Conservation (phyloP, 2,888 invertebrate species). For the Cylindroiulus punctatus region DNA sequence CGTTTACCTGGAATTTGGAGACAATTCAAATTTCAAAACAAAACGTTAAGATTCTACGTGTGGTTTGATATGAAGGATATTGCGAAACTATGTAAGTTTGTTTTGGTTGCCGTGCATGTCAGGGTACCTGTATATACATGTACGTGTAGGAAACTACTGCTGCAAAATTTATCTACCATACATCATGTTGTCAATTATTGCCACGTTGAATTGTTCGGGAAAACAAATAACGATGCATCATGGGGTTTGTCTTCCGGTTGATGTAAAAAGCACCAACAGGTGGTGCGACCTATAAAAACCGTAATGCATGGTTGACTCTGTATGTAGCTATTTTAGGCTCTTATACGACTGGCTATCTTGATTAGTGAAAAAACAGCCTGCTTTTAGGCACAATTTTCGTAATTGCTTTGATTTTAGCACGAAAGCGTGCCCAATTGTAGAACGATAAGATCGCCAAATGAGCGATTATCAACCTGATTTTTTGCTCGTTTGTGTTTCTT, state of each 20-base stretch:
- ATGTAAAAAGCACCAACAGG: background rate
- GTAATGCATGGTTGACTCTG: background rate
- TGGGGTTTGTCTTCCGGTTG: background rate
- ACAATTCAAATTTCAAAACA: no score
- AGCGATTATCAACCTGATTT: background rate
- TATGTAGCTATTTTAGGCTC: background rate
- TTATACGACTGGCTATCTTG: background rate
- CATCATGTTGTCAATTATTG: background rate
- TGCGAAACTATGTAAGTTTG: no score
- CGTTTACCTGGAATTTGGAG: no score
- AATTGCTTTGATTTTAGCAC: slow-evolving; percentile 3
- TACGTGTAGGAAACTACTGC: no score
- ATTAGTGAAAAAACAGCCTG: background rate
- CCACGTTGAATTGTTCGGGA: no score
- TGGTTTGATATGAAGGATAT: no score
- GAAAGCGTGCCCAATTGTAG: background rate
- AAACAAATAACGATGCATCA: background rate
- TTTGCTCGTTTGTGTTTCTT: background rate
- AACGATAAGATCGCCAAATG: background rate
- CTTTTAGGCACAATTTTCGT: slow-evolving; percentile 1
- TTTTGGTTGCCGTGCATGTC: no score
- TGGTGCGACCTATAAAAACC: background rate
- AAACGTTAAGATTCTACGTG: no score
- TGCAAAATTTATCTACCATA: background rate
- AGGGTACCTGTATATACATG: no score